Evolutionary conservation across 2,113 vertebrate genomes (phyloP).

Genomic region (Halcyon malimbica): DNA sequence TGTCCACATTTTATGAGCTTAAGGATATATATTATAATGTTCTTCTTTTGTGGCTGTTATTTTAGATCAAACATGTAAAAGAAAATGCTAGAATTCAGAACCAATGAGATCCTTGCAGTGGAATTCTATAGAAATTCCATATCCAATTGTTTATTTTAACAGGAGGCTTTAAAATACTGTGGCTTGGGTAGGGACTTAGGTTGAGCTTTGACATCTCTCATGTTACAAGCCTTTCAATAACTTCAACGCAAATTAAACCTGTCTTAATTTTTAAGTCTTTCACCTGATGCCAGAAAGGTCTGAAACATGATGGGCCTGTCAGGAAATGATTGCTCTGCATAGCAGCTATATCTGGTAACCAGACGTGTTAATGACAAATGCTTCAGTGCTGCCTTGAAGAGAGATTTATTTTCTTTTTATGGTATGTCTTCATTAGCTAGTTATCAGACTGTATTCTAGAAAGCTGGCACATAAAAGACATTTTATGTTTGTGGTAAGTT

Average conservation of each 20-base stretch:
- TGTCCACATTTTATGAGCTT: not conserved
- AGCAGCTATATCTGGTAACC: slow-evolving; percentile 52
- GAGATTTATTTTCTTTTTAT: slow-evolving; percentile 50
- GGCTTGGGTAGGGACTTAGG: not conserved
- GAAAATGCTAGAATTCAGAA: not conserved
- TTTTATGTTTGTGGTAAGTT: slow-evolving; percentile 13
- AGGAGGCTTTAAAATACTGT: not conserved
- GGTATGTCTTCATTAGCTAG: slow-evolving; percentile 47
- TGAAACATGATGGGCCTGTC: slow-evolving; percentile 69
- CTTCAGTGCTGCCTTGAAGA: not conserved
- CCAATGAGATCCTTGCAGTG: not conserved
- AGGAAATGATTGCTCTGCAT: slow-evolving; percentile 63
- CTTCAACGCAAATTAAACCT: slow-evolving; percentile 73
- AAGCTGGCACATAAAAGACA: not conserved
- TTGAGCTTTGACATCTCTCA: not conserved
- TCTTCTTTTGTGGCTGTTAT: not conserved
- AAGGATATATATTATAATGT: not conserved
- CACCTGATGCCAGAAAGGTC: slow-evolving; percentile 32
- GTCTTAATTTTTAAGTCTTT: slow-evolving; percentile 17
- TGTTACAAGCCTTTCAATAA: slow-evolving; percentile 67
- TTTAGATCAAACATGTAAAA: not conserved
- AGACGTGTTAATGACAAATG: slow-evolving; percentile 56
- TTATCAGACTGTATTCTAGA: slow-evolving; percentile 40
- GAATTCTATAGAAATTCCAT: not conserved
- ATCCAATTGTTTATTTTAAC: not conserved